Evolutionary conservation across 2,797 vertebrate species (phyloP).

Genomic region (Malurus splendens): DNA sequence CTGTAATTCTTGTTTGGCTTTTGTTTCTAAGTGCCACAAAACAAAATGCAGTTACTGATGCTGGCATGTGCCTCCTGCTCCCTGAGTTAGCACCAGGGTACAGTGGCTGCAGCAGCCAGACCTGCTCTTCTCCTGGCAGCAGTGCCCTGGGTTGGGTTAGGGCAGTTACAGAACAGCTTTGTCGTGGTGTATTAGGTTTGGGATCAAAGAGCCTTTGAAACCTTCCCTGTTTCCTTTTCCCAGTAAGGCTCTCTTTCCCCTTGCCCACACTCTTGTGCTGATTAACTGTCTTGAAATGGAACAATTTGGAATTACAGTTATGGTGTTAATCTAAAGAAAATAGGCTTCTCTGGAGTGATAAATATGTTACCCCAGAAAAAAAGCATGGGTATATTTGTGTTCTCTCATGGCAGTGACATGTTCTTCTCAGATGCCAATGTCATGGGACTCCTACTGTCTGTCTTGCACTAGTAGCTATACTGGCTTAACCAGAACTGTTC

Average conservation of each 20-base stretch:
- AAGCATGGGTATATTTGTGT: neutral
- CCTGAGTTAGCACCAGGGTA: neutral
- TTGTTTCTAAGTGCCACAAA: neutral
- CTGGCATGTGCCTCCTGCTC: neutral
- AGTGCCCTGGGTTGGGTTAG: neutral
- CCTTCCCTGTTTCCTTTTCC: neutral
- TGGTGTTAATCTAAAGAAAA: neutral
- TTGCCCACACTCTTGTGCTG: neutral
- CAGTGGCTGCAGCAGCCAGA: neutral
- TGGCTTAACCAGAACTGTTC: neutral
- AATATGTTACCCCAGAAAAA: neutral
- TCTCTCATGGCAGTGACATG: neutral
- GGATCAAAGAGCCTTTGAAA: neutral
- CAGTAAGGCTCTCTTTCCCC: neutral
- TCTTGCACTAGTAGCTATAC: neutral
- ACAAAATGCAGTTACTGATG: neutral
- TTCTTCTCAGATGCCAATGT: neutral
- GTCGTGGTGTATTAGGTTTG: rapidly evolving
- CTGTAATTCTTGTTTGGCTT: neutral
- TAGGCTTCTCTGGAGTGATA: neutral
- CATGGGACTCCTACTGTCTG: neutral
- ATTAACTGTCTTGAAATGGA: neutral
- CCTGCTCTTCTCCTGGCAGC: neutral
- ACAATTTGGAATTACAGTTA: neutral
- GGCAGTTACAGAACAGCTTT: neutral